Conservation (phyloP, 2,113 vertebrate genomes). For the Pao palembangensis region DNA sequence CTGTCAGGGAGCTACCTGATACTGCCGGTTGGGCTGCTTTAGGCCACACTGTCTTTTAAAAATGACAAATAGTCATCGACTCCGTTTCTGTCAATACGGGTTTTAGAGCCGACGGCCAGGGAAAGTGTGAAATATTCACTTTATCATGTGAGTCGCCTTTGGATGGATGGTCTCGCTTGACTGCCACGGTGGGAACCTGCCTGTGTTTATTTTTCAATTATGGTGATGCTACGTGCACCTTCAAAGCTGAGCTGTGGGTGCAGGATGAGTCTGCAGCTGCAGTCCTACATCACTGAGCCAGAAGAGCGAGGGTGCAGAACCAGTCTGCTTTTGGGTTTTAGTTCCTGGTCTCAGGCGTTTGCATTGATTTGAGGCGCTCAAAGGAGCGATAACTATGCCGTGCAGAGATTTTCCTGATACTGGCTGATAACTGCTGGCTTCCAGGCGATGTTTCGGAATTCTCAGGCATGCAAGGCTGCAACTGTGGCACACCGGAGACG, state of each 20-base stretch:
- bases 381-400: no score
- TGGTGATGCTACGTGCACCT: constrained; percentile 23
- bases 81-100: constrained; percentile 36
- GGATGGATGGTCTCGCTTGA: constrained; percentile 42
- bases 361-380: neutral
- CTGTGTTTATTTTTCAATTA: constrained; percentile 20
- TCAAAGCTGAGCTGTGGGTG: neutral
- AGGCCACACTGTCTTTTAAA: constrained; percentile 22
- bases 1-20: constrained; percentile 1
- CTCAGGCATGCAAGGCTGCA: neutral
- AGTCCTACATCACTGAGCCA: neutral
- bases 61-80: constrained; percentile 29
- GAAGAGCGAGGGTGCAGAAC: neutral
- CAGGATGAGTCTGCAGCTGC: constrained; percentile 26
- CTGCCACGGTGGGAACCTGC: constrained; percentile 38
- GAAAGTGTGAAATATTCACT: constrained; percentile 47
- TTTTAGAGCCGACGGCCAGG: constrained; percentile 39
- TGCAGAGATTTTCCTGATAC: neutral
- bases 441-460: neutral
- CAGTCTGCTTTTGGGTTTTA: neutral
- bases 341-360: neutral
- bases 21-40: constrained; percentile 19
- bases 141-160: constrained; percentile 56
- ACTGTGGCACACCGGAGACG: no score
- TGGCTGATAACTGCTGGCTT: neutral